phyloP scores from a whole-genome alignment of 2,113 vertebrate species.

The Diadophis punctatus region DNA sequence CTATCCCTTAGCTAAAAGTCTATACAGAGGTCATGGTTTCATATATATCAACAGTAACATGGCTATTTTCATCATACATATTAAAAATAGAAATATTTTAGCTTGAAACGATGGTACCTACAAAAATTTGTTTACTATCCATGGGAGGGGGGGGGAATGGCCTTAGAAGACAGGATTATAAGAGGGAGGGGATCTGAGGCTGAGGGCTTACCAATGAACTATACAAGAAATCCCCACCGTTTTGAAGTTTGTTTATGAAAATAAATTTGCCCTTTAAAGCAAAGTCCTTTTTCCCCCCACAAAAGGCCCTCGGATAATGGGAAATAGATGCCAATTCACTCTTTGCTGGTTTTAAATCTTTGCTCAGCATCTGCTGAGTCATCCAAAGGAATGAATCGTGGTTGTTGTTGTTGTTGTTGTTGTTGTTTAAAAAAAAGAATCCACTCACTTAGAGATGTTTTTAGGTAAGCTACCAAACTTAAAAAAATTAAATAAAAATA shows the following conservation, averaged over 20 bases:
- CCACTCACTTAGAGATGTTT: slow-evolving; percentile 28
- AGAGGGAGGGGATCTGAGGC: not conserved
- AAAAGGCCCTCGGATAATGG: slow-evolving; percentile 45
- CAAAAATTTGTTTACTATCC: slow-evolving; percentile 49
- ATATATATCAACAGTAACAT: slow-evolving; percentile 51
- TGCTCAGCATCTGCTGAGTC: slow-evolving; percentile 39
- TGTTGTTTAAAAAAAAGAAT: not conserved
- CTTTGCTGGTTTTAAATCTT: slow-evolving; percentile 63
- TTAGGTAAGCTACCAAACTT: slow-evolving; percentile 44
- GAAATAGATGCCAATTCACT: slow-evolving; percentile 53
- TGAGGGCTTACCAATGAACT: slow-evolving; percentile 43
- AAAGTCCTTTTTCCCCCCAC: slow-evolving; percentile 38
- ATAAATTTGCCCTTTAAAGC: slow-evolving; percentile 54
- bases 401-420: no score
- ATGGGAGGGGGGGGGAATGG: not conserved
- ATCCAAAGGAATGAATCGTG: slow-evolving; percentile 52
- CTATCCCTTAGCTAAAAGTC: slow-evolving; percentile 47
- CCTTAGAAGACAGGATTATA: slow-evolving; percentile 32
- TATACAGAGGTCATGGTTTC: slow-evolving; percentile 31
- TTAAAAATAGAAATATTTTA: slow-evolving; percentile 64
- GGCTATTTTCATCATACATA: slow-evolving; percentile 40
- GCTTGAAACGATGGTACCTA: slow-evolving; percentile 58
- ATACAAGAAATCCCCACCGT: not conserved
- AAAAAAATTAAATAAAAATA: slow-evolving; percentile 55
- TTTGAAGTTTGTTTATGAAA: slow-evolving; percentile 40